Conservation (phyloP, 2,888 invertebrate species). For the Phyllotreta cruciferae region DNA sequence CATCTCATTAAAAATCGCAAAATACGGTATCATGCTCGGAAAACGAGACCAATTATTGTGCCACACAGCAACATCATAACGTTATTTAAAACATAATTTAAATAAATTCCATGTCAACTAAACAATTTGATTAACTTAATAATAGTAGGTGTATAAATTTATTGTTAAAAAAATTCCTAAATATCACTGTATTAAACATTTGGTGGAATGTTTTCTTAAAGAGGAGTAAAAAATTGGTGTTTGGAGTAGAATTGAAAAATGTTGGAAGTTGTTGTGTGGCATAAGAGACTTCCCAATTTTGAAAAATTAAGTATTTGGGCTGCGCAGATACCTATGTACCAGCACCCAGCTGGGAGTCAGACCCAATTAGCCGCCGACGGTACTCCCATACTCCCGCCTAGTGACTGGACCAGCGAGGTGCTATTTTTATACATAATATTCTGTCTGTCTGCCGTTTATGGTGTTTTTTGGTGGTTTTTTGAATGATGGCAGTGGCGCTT, state of each 20-base stretch:
- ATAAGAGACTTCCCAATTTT: constrained; percentile 19
- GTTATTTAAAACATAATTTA: neutral
- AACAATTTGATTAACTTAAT: no score
- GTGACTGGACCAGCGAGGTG: constrained; percentile 62
- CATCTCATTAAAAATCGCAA: constrained; percentile 3
- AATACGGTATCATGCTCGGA: constrained; percentile 6
- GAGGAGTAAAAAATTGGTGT: neutral
- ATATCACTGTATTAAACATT: no score
- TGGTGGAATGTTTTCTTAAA: neutral
- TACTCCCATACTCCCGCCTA: constrained; percentile 60
- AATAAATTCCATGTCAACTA: no score
- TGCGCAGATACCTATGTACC: constrained; percentile 69
- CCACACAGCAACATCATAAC: constrained; percentile 26
- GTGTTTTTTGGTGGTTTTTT: constrained; percentile 34
- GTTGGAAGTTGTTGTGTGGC: constrained; percentile 32
- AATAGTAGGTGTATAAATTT: neutral
- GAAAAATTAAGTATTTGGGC: constrained; percentile 57
- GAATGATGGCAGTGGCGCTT: constrained; percentile 41
- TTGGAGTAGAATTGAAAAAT: neutral
- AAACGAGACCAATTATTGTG: constrained; percentile 7
- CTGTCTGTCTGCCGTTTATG: constrained; percentile 51
- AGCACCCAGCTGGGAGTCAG: constrained; percentile 66
- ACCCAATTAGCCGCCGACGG: constrained; percentile 60
- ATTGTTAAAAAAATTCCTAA: neutral
- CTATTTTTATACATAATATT: constrained; percentile 68